Evolutionary conservation across 2,888 invertebrate genomes (phyloP).

Genomic region (Gymnoscelis rufifasciata): DNA sequence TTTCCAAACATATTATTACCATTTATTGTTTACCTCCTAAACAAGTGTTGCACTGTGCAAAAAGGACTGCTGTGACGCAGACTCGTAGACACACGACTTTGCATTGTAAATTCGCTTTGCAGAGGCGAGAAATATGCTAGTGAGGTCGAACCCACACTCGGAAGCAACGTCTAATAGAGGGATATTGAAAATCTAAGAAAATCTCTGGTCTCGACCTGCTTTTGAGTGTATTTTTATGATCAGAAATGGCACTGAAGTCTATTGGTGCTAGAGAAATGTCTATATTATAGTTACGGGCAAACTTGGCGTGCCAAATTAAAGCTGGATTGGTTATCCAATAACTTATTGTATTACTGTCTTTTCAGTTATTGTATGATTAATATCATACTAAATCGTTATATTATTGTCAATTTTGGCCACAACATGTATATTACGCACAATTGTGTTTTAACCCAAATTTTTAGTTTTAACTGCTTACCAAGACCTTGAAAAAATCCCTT

Average conservation of each 20-base stretch:
- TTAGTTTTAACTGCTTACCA: too few relatives aligned
- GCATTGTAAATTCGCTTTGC: conserved; percentile 24
- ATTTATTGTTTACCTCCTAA: neutral
- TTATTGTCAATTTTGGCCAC: too few relatives aligned
- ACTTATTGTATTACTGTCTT: too few relatives aligned
- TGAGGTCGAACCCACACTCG: conserved; percentile 10
- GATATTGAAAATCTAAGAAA: conserved; percentile 20
- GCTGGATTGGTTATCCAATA: too few relatives aligned
- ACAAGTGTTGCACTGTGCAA: neutral
- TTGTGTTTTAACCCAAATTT: too few relatives aligned
- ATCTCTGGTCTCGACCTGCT: conserved; percentile 15
- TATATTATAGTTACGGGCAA: neutral
- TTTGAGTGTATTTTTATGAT: conserved; percentile 9
- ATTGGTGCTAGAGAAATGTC: neutral
- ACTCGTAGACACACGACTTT: conserved; percentile 18
- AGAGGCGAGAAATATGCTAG: conserved; percentile 17
- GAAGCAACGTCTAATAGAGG: conserved; percentile 15
- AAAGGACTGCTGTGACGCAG: conserved; percentile 11
- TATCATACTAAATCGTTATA: too few relatives aligned
- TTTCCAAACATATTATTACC: too few relatives aligned
- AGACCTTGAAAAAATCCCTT: too few relatives aligned
- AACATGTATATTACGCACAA: too few relatives aligned
- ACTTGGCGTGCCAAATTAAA: too few relatives aligned
- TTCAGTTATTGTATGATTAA: too few relatives aligned
- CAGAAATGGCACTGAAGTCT: conserved; percentile 1